These are phyloP conservation scores for Choloepus hoffmanni DNA, from an alignment of 2,113 vertebrate genomes.

Conservation along the genomic window DNA sequence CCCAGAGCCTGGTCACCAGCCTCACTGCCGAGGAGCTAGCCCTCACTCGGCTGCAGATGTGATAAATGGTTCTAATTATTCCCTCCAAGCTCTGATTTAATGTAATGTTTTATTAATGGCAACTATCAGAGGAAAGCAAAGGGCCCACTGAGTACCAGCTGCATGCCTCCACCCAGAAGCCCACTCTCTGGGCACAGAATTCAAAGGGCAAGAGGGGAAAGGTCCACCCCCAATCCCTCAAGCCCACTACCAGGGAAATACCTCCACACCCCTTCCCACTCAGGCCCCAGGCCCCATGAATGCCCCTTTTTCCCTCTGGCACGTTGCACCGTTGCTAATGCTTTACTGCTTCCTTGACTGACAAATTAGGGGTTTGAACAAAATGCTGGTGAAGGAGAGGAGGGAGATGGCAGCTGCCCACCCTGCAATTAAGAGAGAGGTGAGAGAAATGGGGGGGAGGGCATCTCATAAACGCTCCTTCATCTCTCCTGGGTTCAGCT, in stretches of 20 bases:
- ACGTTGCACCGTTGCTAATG: slow-evolving; percentile 53
- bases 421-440: slow-evolving; percentile 70
- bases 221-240: background rate
- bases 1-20: slow-evolving; percentile 49
- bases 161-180: background rate
- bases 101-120: slow-evolving; percentile 88
- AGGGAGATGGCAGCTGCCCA: slow-evolving; percentile 68
- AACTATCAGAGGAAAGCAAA: slow-evolving; percentile 85
- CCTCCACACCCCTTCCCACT: slow-evolving; percentile 4
- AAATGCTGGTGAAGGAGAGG: slow-evolving; percentile 7
- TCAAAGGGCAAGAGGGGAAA: background rate
- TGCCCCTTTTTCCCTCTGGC: background rate
- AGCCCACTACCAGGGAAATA: background rate
- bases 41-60: slow-evolving; percentile 68
- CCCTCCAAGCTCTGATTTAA: slow-evolving; percentile 82
- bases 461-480: background rate
- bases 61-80: slow-evolving; percentile 88
- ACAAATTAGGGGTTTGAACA: slow-evolving; percentile 81
- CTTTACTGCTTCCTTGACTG: slow-evolving; percentile 75
- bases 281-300: background rate
- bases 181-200: background rate
- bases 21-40: background rate
- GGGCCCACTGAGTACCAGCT: slow-evolving; percentile 70
- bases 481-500: background rate
- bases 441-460: background rate